A percentile compares a stretch with the other conserved stretches of the same genome.
These are phyloP conservation scores for Acropora yongei DNA, from an alignment of 64 coral and sea anemone genomes.

Conservation along the genomic window DNA sequence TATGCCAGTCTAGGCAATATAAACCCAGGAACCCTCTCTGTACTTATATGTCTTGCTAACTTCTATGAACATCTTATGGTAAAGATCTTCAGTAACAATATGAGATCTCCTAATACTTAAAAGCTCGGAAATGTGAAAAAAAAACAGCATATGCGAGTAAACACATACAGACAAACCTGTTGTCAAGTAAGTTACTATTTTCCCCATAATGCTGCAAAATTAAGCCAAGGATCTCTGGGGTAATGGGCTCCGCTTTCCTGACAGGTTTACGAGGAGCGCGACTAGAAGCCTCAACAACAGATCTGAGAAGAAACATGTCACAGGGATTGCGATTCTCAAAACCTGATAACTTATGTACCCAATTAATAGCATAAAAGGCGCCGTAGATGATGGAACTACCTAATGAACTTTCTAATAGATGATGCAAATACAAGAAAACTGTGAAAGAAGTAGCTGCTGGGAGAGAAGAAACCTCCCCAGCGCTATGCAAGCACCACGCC, in stretches of 20 bases:
- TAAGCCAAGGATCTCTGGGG: not conserved
- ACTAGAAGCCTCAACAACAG: not conserved
- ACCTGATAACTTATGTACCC: constrained; percentile 4
- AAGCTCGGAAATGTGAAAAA: too few relatives aligned
- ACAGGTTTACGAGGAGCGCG: not conserved
- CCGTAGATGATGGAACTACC: not conserved
- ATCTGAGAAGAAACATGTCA: not conserved
- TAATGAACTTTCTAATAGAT: not conserved
- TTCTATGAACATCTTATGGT: too few relatives aligned
- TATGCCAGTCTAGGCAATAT: too few relatives aligned
- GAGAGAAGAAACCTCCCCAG: too few relatives aligned
- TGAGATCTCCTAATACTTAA: too few relatives aligned
- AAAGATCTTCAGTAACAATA: too few relatives aligned
- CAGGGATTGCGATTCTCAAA: not conserved
- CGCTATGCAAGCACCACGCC: too few relatives aligned
- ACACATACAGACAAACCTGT: too few relatives aligned
- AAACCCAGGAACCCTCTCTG: too few relatives aligned
- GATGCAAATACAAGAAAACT: not conserved
- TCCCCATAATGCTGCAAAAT: not conserved
- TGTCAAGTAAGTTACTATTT: not conserved
- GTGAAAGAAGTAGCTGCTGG: too few relatives aligned
- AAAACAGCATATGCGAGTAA: too few relatives aligned
- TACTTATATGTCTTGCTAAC: too few relatives aligned
- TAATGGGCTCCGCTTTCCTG: not conserved
- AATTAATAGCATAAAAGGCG: constrained; percentile 3